Evolutionary conservation across 2,113 vertebrate genomes (phyloP).

Genomic region (Opisthocomus hoazin): DNA sequence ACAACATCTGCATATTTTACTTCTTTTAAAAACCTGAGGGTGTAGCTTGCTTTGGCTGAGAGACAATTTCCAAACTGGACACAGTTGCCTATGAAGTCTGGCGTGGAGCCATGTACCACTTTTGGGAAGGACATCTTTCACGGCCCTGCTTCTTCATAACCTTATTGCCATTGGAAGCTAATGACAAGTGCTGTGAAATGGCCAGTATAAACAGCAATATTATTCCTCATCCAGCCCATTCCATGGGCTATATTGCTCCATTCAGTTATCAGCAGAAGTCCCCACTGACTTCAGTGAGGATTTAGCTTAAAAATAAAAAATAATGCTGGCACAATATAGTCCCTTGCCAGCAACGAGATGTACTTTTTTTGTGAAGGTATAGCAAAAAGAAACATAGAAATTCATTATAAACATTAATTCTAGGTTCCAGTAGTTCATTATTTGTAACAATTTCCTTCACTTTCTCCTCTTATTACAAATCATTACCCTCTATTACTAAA

Average conservation of each 20-base stretch:
- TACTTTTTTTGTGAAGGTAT: not conserved
- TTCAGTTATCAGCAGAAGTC: not conserved
- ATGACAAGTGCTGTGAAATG: constrained; percentile 17
- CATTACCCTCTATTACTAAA: not conserved
- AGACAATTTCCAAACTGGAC: constrained; percentile 10
- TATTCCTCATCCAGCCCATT: not conserved
- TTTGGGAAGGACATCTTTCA: constrained; percentile 26
- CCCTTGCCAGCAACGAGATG: not conserved
- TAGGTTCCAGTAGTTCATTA: not conserved
- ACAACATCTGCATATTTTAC: not conserved
- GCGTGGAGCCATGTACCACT: not conserved
- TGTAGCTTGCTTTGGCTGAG: not conserved
- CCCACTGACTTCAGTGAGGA: not conserved
- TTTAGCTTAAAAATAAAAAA: not conserved
- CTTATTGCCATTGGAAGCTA: constrained; percentile 16
- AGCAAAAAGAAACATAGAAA: not conserved
- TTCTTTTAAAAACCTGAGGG: not conserved
- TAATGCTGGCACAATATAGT: not conserved
- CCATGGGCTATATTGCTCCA: not conserved
- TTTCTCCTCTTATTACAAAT: not conserved
- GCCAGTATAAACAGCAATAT: not conserved
- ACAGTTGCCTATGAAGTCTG: not conserved
- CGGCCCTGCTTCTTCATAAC: not conserved
- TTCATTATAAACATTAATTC: not conserved
- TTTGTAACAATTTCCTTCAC: not conserved